Evolutionary conservation across 2,888 invertebrate genomes (phyloP), one percentile per base, ranked within the genome.

Genomic region (Chromoteleia sp.): DNA sequence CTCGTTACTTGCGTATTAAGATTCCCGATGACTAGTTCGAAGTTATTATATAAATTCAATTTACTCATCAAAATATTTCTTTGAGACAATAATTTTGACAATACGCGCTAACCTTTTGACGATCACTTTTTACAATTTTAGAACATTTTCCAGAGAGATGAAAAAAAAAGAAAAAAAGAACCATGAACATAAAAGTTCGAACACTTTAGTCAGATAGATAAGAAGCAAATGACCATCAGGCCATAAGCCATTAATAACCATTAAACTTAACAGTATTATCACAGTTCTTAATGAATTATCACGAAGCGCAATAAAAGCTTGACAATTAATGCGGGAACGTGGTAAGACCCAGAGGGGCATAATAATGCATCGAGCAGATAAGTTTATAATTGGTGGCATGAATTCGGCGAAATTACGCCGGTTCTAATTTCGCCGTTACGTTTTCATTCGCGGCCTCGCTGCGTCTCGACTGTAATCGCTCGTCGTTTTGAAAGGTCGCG

Each of bases 301-400:
- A 73, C 33, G 70, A 73, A 50, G 58, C 48, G 75, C 68, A 81
- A 73, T 81, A 73, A 76, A 80, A 75, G 52, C 75, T 41, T 58
- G 50, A 61, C 63, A 77, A 73, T 81, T 77, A 59, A 81, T 81
- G 68, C 71, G 73, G 58, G 73, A 71, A 70, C 68, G 73, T 56
- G 73, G 56, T 63, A 61, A 73, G 70, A 77, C 43, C 67, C 68
- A 45, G n/a, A 63, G 36, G 63, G 45, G 56, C 61, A 77, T 68
- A 74, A 56, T 81, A 73, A 56, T 43, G 58, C 58, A 74, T 77
- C 68, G 70, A 52, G 73, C 39, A 74, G 68, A 82, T 82, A 78
- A 77, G 63, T 78, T 82, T 70, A 50, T 82, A 82, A 82, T 82
- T 82, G 77, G 81, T 74, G 61, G 63, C 77, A 61, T 39, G 70